phyloP scores from a whole-genome alignment of 2,888 invertebrate genomes.

The Eupithecia insigniata region DNA sequence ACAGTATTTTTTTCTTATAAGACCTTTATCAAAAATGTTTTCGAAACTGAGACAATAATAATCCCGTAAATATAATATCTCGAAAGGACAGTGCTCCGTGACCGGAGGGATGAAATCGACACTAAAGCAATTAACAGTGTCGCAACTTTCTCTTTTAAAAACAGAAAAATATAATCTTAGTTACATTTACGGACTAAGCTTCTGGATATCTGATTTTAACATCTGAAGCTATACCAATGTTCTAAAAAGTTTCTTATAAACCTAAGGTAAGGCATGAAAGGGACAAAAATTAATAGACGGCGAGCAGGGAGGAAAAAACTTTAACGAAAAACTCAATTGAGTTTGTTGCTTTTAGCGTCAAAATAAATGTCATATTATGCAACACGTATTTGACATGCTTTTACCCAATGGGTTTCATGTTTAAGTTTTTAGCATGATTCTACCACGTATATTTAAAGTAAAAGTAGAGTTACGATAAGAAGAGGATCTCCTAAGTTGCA shows the following conservation, averaged over 20 bases:
- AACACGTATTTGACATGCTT: neutral
- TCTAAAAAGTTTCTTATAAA: neutral
- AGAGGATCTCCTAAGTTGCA: neutral
- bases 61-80: neutral
- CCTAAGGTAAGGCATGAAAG: neutral
- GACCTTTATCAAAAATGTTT: no score
- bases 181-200: neutral
- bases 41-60: neutral
- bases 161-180: no score
- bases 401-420: neutral
- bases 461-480: neutral
- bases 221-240: neutral
- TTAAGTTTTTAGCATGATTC: neutral
- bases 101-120: neutral
- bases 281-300: neutral
- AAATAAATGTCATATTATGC: no score
- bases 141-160: neutral
- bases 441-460: no score
- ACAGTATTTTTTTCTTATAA: no score
- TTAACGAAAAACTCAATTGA: neutral
- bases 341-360: neutral
- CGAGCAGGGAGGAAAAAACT: neutral
- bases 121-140: neutral
- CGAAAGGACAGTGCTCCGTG: neutral
- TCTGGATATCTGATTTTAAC: neutral